Base-by-base conservation (phyloP, 2,113 vertebrate species). In the Laterallus jamaicensis region DNA sequence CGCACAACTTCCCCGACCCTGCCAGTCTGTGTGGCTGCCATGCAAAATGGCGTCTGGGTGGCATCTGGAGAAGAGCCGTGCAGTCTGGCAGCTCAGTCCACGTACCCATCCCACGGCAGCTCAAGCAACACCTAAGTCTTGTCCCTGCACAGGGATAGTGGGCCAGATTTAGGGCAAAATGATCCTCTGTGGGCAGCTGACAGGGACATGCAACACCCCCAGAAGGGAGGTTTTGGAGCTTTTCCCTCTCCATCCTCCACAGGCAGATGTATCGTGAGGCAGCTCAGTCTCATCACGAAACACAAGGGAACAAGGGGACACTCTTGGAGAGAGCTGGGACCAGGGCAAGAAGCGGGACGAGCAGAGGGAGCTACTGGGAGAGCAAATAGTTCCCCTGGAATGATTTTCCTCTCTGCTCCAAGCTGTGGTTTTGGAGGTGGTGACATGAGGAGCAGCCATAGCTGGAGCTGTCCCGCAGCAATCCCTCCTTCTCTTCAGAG, bases 41-140 rank as follows among this genome's bases (percentile, higher is more conserved):
- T 16, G 39, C 15, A 15, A 60, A 54, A 20, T 15, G 32, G 37
- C 1, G 0, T 26, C 22, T 0, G 1, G 18, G 42, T 0, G 1
- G 59, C 4, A 0, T 39, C 4, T 5, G 54, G 52, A 47, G 52
- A 19, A 15, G 18, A 47, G 28, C 37, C 3, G 2, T 29, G 37
- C 22, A 12, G 32, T 7, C 18, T 39, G 6, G 1, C 31, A 5
- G 59, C 59, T 44, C 66, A 2, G 5, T 13, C 59, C 26, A 4
- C 0, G 2, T 11, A 5, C 66, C 3, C 9, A 44, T 24, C 11
- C 74, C 13, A 6, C 1, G 7, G 44, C 2, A 0, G 60, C n/a
- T 35, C 1, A 0, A 54, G 37, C 11, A 5, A 29, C 32, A 25
- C 60, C 42, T 5, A 11, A 31, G 37, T 29, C 42, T 52, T 35